These are phyloP conservation scores for Girardia tigrina DNA, from an alignment of 2,888 invertebrate species.

Conservation along the genomic window DNA sequence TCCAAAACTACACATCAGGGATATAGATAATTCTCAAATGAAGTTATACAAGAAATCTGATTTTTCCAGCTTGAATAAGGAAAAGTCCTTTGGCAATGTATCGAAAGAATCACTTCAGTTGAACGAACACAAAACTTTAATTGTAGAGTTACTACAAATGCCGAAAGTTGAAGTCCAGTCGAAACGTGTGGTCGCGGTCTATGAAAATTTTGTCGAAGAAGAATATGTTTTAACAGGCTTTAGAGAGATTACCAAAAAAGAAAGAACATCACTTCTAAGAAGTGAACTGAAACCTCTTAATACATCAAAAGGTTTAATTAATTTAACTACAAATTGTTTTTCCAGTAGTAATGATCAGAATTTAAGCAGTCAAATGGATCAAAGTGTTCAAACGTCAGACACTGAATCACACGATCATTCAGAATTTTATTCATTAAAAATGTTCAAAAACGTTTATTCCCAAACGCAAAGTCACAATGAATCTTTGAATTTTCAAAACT, in stretches of 20 bases:
- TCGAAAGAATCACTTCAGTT: not conserved
- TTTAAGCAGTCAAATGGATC: not conserved
- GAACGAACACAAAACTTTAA: not conserved
- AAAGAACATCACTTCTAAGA: not conserved
- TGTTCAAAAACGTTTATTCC: no score
- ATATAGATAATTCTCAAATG: not conserved
- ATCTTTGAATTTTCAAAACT: no score
- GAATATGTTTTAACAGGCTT: not conserved
- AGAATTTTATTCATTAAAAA: no score
- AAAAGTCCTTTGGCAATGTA: not conserved
- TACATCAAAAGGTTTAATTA: no score
- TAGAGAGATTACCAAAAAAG: not conserved
- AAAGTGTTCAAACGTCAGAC: not conserved
- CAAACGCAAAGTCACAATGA: no score
- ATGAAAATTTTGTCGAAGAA: constrained; percentile 8
- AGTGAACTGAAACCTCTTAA: no score
- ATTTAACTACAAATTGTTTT: not conserved
- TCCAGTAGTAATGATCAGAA: not conserved
- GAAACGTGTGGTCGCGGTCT: not conserved
- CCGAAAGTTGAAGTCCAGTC: constrained; percentile 1
- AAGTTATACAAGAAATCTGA: not conserved
- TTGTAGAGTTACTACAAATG: not conserved
- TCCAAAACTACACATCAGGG: not conserved
- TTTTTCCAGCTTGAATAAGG: not conserved
- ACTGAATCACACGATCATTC: not conserved